phyloP scores from a whole-genome alignment of 2,888 invertebrate species.

The Limnephilus auricula region DNA sequence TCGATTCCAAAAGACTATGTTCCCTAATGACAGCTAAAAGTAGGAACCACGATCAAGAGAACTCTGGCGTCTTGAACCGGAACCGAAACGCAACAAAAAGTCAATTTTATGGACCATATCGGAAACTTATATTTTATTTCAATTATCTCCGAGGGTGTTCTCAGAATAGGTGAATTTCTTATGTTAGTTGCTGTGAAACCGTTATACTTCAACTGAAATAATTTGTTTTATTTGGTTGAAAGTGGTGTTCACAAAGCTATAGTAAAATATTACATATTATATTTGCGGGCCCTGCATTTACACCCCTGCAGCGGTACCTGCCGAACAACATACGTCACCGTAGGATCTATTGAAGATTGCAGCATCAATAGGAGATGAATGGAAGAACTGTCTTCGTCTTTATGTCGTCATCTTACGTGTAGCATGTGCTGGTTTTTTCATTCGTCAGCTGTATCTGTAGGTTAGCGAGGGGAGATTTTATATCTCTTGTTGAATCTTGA shows the following conservation, averaged over 20 bases:
- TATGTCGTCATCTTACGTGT: constrained; percentile 36
- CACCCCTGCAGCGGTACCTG: not conserved
- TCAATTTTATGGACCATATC: too few species aligned
- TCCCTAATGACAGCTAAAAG: too few species aligned
- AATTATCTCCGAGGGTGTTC: too few species aligned
- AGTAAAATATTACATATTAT: not conserved
- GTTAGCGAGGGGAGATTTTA: not conserved
- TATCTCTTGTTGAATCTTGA: not conserved
- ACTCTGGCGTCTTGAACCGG: too few species aligned
- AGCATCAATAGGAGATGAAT: constrained; percentile 39
- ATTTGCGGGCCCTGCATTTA: not conserved
- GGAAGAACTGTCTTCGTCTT: constrained; percentile 39
- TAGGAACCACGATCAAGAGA: too few species aligned
- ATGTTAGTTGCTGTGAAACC: too few species aligned
- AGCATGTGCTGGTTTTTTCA: constrained; percentile 51
- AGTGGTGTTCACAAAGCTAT: not conserved
- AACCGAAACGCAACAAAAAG: too few species aligned
- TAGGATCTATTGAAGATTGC: constrained; percentile 10
- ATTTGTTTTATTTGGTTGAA: too few species aligned
- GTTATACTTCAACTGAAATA: too few species aligned
- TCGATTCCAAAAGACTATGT: too few species aligned
- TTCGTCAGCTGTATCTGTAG: constrained; percentile 45
- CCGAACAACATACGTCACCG: constrained; percentile 21
- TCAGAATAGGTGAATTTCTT: too few species aligned
- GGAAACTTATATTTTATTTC: too few species aligned